Evolutionary conservation across 1,140 invertebrate genomes (phyloP).

Genomic region (Conus betulinus): DNA sequence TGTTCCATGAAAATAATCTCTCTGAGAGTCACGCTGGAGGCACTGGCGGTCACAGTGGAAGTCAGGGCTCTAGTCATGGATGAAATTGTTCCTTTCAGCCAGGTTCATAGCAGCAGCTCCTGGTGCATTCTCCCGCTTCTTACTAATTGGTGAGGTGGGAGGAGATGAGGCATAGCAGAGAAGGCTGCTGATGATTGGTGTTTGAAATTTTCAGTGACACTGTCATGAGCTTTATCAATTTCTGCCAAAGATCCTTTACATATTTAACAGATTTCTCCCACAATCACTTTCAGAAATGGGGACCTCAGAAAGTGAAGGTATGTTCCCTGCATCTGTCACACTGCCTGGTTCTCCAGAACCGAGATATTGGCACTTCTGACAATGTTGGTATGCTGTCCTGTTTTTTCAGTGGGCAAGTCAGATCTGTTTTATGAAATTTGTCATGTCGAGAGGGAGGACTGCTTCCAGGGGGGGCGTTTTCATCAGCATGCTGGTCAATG

Average conservation of each 20-base stretch:
- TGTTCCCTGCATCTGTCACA: not conserved
- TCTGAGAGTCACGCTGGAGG: slow-evolving; percentile 25
- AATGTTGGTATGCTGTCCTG: not conserved
- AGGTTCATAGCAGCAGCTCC: not conserved
- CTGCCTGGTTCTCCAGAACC: not conserved
- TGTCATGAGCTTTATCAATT: slow-evolving; percentile 52
- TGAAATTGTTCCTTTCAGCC: not conserved
- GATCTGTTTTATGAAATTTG: not conserved
- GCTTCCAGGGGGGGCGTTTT: not conserved
- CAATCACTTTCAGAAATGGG: slow-evolving; percentile 1
- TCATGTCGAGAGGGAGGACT: not conserved
- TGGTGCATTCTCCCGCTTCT: not conserved
- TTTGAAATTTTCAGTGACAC: slow-evolving; percentile 64
- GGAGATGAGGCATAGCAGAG: not conserved
- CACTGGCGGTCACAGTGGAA: slow-evolving; percentile 18
- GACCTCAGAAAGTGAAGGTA: not conserved
- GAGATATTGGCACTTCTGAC: not conserved
- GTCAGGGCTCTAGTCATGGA: slow-evolving; percentile 8
- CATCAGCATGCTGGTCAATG: not conserved
- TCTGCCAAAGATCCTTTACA: not conserved
- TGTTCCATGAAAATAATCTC: slow-evolving; percentile 49
- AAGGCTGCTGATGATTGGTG: not conserved
- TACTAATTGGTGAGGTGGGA: not conserved
- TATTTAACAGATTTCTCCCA: not conserved
- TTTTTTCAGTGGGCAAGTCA: not conserved